Conservation (phyloP, 2,797 vertebrate species). For the Periophthalmus magnuspinnatus region DNA sequence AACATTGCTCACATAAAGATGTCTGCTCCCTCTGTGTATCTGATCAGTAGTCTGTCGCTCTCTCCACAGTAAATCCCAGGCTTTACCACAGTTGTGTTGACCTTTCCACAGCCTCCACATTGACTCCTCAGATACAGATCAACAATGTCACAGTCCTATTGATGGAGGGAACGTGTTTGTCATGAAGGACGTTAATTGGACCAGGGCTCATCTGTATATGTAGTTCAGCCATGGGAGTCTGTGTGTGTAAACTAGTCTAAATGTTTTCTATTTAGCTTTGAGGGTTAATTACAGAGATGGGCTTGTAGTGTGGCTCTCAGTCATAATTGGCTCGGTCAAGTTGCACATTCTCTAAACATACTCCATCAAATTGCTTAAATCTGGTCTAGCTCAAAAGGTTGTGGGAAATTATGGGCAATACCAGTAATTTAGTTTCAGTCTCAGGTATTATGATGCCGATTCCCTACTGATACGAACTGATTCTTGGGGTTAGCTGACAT, state of each 20-base stretch:
- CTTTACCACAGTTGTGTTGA: constrained; percentile 13
- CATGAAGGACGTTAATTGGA: constrained; percentile 38
- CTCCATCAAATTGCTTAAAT: too few relatives aligned
- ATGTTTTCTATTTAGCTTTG: constrained; percentile 49
- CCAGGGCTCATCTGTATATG: constrained; percentile 19
- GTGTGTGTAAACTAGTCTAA: constrained; percentile 26
- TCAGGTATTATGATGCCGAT: too few relatives aligned
- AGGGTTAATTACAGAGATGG: constrained; percentile 48
- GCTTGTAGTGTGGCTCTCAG: not conserved
- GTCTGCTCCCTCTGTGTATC: not conserved
- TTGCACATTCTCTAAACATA: too few relatives aligned
- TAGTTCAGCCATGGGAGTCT: constrained; percentile 2
- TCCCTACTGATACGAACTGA: too few relatives aligned
- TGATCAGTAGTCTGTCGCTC: constrained; percentile 3
- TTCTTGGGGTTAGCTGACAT: too few relatives aligned
- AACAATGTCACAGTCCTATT: constrained; percentile 14
- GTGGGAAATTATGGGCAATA: too few relatives aligned
- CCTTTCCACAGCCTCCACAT: constrained; percentile 35
- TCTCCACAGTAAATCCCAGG: constrained; percentile 9
- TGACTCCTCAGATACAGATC: constrained; percentile 21
- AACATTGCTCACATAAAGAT: not conserved
- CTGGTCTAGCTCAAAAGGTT: too few relatives aligned
- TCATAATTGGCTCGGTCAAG: too few relatives aligned
- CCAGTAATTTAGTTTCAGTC: too few relatives aligned
- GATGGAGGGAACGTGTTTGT: constrained; percentile 31